A percentile compares a stretch with the other conserved stretches of the same genome.
Evolutionary conservation across 1,140 invertebrate species (phyloP).

Genomic region (Drosophila pandora): DNA sequence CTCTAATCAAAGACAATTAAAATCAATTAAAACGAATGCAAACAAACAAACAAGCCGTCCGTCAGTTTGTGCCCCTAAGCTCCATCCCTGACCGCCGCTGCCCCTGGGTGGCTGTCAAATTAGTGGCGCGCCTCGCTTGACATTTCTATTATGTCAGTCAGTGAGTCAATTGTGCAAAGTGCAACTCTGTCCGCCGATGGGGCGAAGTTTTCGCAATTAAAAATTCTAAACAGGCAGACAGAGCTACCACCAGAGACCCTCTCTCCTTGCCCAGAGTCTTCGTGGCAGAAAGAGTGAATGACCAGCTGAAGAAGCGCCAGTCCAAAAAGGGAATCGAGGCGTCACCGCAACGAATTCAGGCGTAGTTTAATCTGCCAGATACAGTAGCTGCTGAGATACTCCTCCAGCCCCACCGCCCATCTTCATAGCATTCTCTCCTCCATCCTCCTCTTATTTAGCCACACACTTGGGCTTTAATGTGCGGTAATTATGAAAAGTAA

Average conservation of each 20-base stretch:
- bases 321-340: constrained; percentile 50
- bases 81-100: constrained; percentile 8
- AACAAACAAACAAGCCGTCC: constrained; percentile 55
- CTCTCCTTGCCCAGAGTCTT: neutral
- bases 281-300: constrained; percentile 53
- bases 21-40: constrained; percentile 75
- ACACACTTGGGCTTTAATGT: constrained; percentile 73
- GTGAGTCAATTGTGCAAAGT: constrained; percentile 58
- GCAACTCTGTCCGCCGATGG: constrained; percentile 16
- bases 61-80: constrained; percentile 8
- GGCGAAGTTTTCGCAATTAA: constrained; percentile 47
- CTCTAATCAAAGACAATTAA: constrained; percentile 75
- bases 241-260: constrained; percentile 16
- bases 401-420: no score
- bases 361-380: constrained; percentile 53
- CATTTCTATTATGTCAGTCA: constrained; percentile 81
- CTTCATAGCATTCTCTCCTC: no score
- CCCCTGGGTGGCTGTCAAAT: constrained; percentile 56
- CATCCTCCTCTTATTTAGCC: constrained; percentile 14
- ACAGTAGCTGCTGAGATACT: constrained; percentile 18
- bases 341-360: constrained; percentile 65
- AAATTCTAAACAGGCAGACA: constrained; percentile 63
- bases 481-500: constrained; percentile 75
- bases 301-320: constrained; percentile 58
- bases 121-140: constrained; percentile 66